These are phyloP conservation scores for Standfussiana lucernea DNA, from an alignment of 2,888 invertebrate species.

Conservation along the genomic window DNA sequence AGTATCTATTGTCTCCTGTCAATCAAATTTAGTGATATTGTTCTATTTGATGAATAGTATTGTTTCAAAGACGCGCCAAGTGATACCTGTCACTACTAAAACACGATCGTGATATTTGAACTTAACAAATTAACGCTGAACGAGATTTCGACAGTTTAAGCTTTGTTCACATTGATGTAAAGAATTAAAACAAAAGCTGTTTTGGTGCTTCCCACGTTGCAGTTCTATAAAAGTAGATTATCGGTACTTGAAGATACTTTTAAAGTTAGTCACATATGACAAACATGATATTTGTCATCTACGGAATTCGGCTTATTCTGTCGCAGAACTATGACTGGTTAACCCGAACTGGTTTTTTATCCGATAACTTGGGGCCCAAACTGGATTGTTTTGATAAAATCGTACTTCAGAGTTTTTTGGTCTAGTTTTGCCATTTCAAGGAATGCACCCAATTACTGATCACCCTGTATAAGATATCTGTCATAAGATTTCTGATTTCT, in stretches of 20 bases:
- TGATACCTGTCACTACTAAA: conserved; percentile 41
- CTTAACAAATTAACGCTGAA: conserved; percentile 42
- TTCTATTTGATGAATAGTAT: conserved; percentile 40
- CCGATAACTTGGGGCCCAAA: too few species aligned
- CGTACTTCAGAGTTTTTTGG: not conserved
- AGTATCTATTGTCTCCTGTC: conserved; percentile 6
- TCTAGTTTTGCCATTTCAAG: not conserved
- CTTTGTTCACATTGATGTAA: conserved; percentile 42
- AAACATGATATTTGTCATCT: conserved; percentile 15
- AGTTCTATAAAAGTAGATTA: conserved; percentile 17
- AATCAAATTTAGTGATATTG: conserved; percentile 6
- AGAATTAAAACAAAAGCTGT: conserved; percentile 49
- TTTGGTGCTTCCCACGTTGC: conserved; percentile 38
- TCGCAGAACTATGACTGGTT: not conserved
- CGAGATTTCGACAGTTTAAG: conserved; percentile 30
- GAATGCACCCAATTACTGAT: not conserved
- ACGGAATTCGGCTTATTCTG: not conserved
- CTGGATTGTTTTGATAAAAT: too few species aligned
- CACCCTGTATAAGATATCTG: not conserved
- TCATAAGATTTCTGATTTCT: not conserved
- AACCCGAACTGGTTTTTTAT: not conserved
- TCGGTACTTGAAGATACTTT: not conserved
- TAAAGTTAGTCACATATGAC: conserved; percentile 27
- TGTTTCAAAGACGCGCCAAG: conserved; percentile 21
- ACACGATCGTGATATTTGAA: conserved; percentile 43